A percentile compares a stretch with the other conserved stretches of the same genome.
Evolutionary conservation across 2,797 vertebrate genomes (phyloP).

Genomic region (Pygocentrus nattereri): DNA sequence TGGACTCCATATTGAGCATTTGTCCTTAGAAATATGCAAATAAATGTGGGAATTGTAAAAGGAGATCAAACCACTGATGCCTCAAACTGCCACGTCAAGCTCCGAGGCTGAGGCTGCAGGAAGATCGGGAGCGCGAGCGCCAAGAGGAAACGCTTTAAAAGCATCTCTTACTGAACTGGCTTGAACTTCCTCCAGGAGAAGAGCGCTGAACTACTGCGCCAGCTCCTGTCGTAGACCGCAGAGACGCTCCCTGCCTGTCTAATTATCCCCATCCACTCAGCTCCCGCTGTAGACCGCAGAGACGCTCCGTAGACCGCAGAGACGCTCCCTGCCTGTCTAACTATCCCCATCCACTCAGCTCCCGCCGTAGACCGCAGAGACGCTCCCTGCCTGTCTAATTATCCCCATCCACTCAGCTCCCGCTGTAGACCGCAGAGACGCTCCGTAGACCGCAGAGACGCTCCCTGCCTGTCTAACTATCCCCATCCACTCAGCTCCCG

Average conservation of each 20-base stretch:
- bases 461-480: slow-evolving; percentile 1
- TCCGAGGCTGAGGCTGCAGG: not conserved
- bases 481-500: not conserved
- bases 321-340: not conserved
- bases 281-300: not conserved
- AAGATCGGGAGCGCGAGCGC: slow-evolving; percentile 6
- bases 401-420: slow-evolving; percentile 5
- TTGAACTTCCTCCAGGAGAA: slow-evolving; percentile 35
- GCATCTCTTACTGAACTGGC: slow-evolving; percentile 17
- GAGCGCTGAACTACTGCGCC: slow-evolving; percentile 20
- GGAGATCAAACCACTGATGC: not conserved
- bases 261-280: slow-evolving; percentile 15
- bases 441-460: no score
- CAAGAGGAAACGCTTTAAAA: slow-evolving; percentile 27
- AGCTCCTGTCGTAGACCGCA: no score
- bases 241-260: not conserved
- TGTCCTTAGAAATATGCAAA: not conserved
- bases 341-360: slow-evolving; percentile 11
- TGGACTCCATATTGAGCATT: not conserved
- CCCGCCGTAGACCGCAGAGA: not conserved
- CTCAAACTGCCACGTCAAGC: slow-evolving; percentile 20
- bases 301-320: no score
- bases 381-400: not conserved
- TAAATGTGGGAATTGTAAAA: not conserved
- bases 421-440: not conserved